These are phyloP conservation scores for Ammodytes marinus DNA, from an alignment of 2,113 vertebrate species.

Conservation along the genomic window DNA sequence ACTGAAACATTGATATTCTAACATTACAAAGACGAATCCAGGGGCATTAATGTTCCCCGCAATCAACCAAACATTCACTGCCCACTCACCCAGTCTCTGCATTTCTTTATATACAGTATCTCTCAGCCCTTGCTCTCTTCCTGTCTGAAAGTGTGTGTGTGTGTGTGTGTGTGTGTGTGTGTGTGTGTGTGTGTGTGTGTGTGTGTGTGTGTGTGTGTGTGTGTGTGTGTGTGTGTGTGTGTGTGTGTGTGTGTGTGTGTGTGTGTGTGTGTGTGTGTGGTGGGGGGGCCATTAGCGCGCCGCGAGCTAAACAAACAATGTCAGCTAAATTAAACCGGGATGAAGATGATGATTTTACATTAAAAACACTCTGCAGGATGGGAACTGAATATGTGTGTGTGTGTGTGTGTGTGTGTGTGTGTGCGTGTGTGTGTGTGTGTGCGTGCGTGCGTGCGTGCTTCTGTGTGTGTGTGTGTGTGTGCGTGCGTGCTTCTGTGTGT, in stretches of 20 bases:
- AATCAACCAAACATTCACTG: background rate
- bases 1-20: background rate
- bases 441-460: too few relatives aligned
- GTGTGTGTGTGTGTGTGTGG: too few relatives aligned
- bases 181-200: too few relatives aligned
- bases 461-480: background rate
- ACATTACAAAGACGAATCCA: background rate
- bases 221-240: too few relatives aligned
- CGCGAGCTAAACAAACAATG: conserved; percentile 5
- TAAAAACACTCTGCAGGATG: conserved; percentile 20
- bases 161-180: too few relatives aligned
- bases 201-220: too few relatives aligned
- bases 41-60: background rate
- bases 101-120: background rate
- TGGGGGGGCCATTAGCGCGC: conserved; percentile 31
- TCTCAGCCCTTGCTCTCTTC: background rate
- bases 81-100: too few relatives aligned
- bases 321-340: conserved; percentile 53
- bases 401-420: too few relatives aligned
- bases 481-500: too few relatives aligned
- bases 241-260: too few relatives aligned
- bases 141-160: conserved; percentile 12
- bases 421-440: too few relatives aligned
- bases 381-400: too few relatives aligned
- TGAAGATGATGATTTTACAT: conserved; percentile 45